These are phyloP conservation scores for Carabus problematicus DNA, from an alignment of 2,888 invertebrate species.

Conservation along the genomic window DNA sequence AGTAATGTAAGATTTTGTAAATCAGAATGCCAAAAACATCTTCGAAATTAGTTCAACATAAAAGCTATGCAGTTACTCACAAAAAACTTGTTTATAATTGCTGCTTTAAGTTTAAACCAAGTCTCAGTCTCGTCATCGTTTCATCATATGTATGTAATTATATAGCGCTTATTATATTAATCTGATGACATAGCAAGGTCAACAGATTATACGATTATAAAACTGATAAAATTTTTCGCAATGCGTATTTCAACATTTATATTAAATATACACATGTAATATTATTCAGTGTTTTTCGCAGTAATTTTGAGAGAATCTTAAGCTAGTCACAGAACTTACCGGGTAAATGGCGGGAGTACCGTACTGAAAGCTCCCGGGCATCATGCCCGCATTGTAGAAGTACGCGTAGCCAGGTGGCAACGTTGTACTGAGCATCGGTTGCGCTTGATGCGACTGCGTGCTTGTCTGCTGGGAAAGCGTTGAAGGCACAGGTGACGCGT, in stretches of 20 bases:
- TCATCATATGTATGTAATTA: constrained; percentile 23
- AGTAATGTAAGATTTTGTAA: constrained; percentile 4
- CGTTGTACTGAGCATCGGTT: constrained; percentile 68
- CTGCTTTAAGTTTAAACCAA: neutral
- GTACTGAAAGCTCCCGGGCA: constrained; percentile 75
- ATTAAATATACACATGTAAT: neutral
- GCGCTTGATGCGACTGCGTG: constrained; percentile 65
- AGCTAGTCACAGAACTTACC: constrained; percentile 66
- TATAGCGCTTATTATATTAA: constrained; percentile 8
- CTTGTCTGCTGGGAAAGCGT: constrained; percentile 73
- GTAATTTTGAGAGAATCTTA: no score
- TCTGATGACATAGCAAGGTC: no score
- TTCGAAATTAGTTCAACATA: constrained; percentile 16
- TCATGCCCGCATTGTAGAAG: constrained; percentile 74
- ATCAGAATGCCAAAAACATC: constrained; percentile 46
- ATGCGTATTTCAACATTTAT: neutral
- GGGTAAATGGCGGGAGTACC: constrained; percentile 73
- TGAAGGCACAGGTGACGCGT: constrained; percentile 81
- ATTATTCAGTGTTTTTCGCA: neutral
- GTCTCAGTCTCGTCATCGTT: constrained; percentile 46
- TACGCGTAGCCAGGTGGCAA: constrained; percentile 78
- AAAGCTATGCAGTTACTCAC: constrained; percentile 36
- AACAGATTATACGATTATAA: neutral
- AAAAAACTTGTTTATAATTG: constrained; percentile 44
- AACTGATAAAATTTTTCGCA: constrained; percentile 3